Evolutionary conservation across 2,113 vertebrate species (phyloP), one percentile per base, ranked within the genome.

Genomic region (Trogon melanurus): DNA sequence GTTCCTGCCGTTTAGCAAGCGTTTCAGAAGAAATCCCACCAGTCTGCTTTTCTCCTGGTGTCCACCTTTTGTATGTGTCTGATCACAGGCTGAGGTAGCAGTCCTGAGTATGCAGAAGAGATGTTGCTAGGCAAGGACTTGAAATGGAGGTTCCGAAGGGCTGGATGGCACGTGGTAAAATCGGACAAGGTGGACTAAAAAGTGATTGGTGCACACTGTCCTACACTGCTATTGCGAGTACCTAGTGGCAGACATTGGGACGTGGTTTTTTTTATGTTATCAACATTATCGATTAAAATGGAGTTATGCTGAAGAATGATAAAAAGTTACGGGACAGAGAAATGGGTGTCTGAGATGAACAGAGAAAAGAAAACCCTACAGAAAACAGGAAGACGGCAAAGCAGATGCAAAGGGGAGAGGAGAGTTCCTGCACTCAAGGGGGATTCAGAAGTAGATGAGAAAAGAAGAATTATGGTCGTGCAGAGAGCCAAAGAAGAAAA

Each of bases 401-500:
- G 41, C 22, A 85, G 61, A 87, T 74, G 45, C 34, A 76, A 85
- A 79, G n/a, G n/a, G 36, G 45, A 86, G 85, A 65, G 73, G 45
- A 75, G 76, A 72, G 81, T 70, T 94, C 19, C 62, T 94, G 67
- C 60, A 45, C 72, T 92, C 48, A 72, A 70, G 65, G 45, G 16
- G 11, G 51, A 75, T 86, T 95, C 44, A 79, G 64, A 91, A 85
- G 70, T 88, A 92, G 82, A 84, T 70, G 70, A 66, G 78, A 62
- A 89, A 93, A 94, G 56, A 73, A 67, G 66, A 91, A 71, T 89
- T 89, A 60, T 4, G 25, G 44, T 88, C 38, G 3, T 91, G 60
- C 50, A 79, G 81, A 85, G 67, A 78, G 51, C 21, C 64, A 78
- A 83, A 93, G 72, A 75, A 91, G 83, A 95, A 92, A 92, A 81